Conservation (phyloP, 2,113 vertebrate species). For the Pomatostomus ruficeps region DNA sequence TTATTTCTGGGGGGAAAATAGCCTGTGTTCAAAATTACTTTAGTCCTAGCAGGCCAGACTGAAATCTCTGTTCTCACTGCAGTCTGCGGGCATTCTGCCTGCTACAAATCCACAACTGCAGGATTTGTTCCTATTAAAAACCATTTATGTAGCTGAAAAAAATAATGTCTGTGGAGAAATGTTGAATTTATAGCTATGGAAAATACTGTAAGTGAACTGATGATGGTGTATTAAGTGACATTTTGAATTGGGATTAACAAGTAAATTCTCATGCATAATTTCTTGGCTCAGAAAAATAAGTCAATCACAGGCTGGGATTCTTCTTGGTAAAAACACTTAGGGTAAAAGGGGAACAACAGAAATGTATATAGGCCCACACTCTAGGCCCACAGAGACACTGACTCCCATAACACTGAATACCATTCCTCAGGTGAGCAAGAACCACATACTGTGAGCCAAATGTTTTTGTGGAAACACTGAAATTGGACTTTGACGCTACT, state of each 20-base stretch:
- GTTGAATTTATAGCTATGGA: not conserved
- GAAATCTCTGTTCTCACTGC: not conserved
- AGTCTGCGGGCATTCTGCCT: not conserved
- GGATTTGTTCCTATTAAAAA: slow-evolving; percentile 36
- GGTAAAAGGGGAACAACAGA: not conserved
- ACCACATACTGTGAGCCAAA: not conserved
- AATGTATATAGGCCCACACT: not conserved
- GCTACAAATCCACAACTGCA: not conserved
- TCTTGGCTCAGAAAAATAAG: not conserved
- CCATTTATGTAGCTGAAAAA: not conserved
- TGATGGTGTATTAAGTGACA: not conserved
- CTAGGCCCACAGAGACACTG: not conserved
- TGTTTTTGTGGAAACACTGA: not conserved
- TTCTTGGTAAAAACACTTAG: not conserved
- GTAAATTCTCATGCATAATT: not conserved
- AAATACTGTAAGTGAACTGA: not conserved
- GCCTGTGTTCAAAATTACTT: not conserved
- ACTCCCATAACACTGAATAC: not conserved
- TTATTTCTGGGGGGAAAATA: not conserved
- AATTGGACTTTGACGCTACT: not conserved
- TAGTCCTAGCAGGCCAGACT: not conserved
- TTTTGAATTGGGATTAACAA: slow-evolving; percentile 22
- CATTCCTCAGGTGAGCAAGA: not conserved
- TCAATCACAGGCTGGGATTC: not conserved
- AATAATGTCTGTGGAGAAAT: not conserved